A percentile compares a stretch with the other conserved stretches of the same genome.
phyloP scores from a whole-genome alignment of 2,113 vertebrate species.

The Pituophis catenifer region DNA sequence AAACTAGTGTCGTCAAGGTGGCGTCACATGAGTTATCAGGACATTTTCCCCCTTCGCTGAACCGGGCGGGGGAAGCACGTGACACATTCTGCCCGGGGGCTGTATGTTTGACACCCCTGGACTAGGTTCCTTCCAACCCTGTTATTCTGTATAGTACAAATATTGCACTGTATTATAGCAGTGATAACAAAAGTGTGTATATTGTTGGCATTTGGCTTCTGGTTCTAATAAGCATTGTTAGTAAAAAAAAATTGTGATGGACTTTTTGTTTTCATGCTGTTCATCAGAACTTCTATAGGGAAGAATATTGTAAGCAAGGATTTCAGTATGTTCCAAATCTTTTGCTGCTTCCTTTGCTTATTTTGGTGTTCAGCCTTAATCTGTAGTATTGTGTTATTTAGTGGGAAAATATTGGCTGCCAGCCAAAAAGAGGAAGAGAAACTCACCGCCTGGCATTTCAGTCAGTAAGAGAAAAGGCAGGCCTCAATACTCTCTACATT shows the following conservation, averaged over 20 bases:
- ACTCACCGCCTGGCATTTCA: conserved; percentile 45
- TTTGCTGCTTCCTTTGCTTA: conserved; percentile 20
- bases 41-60: too few relatives aligned
- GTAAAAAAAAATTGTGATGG: neutral
- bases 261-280: neutral
- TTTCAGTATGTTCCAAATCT: conserved; percentile 23
- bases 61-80: too few relatives aligned
- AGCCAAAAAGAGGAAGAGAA: conserved; percentile 36
- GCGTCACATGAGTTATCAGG: too few relatives aligned
- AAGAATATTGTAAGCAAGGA: conserved; percentile 14
- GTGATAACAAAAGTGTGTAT: neutral
- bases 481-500: conserved; percentile 37
- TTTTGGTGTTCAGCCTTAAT: conserved; percentile 35
- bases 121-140: neutral
- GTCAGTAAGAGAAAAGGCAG: conserved; percentile 25
- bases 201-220: neutral
- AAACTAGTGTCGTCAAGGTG: too few relatives aligned
- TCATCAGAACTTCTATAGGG: neutral
- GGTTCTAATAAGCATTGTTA: neutral
- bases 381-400: conserved; percentile 43
- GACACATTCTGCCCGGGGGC: too few relatives aligned
- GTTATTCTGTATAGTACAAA: neutral
- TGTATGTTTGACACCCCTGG: too few relatives aligned
- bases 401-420: conserved; percentile 34
- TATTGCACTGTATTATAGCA: neutral